Evolutionary conservation across 2,113 vertebrate species (phyloP).

Genomic region (Melanotaenia duboulayi): DNA sequence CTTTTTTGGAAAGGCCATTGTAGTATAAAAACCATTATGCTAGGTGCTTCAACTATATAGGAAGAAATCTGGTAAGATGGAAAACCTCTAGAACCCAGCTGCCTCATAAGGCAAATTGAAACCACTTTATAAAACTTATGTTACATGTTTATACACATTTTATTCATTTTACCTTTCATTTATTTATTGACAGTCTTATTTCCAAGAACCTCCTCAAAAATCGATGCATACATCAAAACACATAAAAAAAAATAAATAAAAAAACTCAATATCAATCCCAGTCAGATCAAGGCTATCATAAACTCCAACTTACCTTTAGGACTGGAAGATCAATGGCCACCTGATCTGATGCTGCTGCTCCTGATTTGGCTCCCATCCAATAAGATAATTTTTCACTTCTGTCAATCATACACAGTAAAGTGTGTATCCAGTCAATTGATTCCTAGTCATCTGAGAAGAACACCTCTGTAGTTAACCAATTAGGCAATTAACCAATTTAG

Average conservation of each 20-base stretch:
- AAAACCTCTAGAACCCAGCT: too few relatives aligned
- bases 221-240: slow-evolving; percentile 39
- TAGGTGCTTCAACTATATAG: too few relatives aligned
- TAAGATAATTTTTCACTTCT: slow-evolving; percentile 46
- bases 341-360: slow-evolving; percentile 52
- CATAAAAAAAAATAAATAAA: too few relatives aligned
- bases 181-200: not conserved
- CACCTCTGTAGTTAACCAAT: slow-evolving; percentile 77
- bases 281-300: slow-evolving; percentile 12
- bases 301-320: slow-evolving; percentile 35
- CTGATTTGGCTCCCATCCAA: slow-evolving; percentile 22
- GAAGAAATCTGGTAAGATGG: too few relatives aligned
- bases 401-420: slow-evolving; percentile 69
- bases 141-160: too few relatives aligned
- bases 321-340: slow-evolving; percentile 55
- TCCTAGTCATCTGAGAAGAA: slow-evolving; percentile 75
- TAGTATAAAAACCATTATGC: too few relatives aligned
- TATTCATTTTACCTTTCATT: not conserved
- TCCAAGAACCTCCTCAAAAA: slow-evolving; percentile 19
- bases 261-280: slow-evolving; percentile 30
- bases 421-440: slow-evolving; percentile 68
- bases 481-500: slow-evolving; percentile 68
- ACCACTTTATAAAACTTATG: too few relatives aligned
- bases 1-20: too few relatives aligned
- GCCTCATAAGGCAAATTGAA: too few relatives aligned